Evolutionary conservation across 2,888 invertebrate species (phyloP).

Genomic region (Tetropium fuscum): DNA sequence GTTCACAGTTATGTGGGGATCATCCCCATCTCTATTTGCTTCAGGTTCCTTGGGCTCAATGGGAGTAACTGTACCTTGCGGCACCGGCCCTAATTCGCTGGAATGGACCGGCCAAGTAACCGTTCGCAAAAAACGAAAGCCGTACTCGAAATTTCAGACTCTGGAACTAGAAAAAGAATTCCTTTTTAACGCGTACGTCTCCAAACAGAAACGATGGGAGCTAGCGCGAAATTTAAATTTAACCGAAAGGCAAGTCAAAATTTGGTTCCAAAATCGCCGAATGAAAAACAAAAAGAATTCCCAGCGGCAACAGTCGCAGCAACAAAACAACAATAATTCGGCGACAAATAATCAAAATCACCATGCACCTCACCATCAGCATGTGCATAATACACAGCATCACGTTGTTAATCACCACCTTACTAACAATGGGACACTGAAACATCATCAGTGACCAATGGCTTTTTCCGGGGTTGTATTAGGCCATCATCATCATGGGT

Average conservation of each 20-base stretch:
- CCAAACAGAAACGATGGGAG: constrained; percentile 99
- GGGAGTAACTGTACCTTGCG: constrained; percentile 81
- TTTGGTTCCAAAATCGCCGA: constrained; percentile 99
- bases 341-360: constrained; percentile 83
- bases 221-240: constrained; percentile 95
- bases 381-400: constrained; percentile 75
- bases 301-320: constrained; percentile 87
- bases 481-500: constrained; percentile 74
- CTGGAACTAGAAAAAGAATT: constrained; percentile 98
- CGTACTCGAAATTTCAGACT: constrained; percentile 98
- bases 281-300: constrained; percentile 99
- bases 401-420: constrained; percentile 77
- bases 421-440: constrained; percentile 75
- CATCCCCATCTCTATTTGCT: constrained; percentile 72
- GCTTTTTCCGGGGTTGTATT: constrained; percentile 83
- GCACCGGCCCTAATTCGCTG: constrained; percentile 79
- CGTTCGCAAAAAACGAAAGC: constrained; percentile 98
- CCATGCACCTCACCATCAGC: constrained; percentile 74
- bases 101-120: constrained; percentile 96
- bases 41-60: constrained; percentile 79
- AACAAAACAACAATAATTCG: constrained; percentile 85
- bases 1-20: constrained; percentile 73
- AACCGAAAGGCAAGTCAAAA: constrained; percentile 97
- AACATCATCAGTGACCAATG: constrained; percentile 88
- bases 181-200: constrained; percentile 98